Evolutionary conservation across 2,888 invertebrate genomes (phyloP).

Genomic region (Stenotaenia linearis): DNA sequence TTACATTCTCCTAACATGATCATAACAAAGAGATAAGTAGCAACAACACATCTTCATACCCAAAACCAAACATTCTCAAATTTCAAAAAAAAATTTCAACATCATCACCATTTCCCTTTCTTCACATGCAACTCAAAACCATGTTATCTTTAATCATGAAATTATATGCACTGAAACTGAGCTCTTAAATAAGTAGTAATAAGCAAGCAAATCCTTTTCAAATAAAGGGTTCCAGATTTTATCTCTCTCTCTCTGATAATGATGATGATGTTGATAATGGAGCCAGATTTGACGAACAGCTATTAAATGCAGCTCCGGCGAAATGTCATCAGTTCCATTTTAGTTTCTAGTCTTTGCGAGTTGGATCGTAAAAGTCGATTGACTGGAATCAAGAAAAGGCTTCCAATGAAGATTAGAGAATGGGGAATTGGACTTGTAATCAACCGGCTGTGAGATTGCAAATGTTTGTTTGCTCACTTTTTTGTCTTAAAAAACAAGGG

Average conservation of each 20-base stretch:
- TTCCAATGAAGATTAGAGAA: not conserved
- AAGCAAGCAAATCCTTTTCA: not conserved
- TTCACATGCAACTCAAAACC: too few relatives aligned
- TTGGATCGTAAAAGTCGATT: not conserved
- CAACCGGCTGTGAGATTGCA: not conserved
- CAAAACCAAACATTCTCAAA: too few relatives aligned
- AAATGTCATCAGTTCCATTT: constrained; percentile 9
- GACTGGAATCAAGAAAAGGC: not conserved
- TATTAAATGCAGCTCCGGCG: not conserved
- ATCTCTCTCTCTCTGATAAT: not conserved
- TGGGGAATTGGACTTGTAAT: not conserved
- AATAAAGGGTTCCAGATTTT: not conserved
- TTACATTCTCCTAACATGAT: too few relatives aligned
- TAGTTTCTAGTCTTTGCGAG: not conserved
- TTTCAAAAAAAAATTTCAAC: too few relatives aligned
- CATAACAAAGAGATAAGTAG: too few relatives aligned
- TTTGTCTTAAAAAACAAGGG: too few relatives aligned
- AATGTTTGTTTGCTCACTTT: not conserved
- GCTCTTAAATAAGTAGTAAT: too few relatives aligned
- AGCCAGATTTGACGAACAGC: not conserved
- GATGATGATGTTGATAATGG: not conserved
- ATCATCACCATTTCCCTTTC: too few relatives aligned
- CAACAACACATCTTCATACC: too few relatives aligned
- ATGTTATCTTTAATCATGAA: too few relatives aligned
- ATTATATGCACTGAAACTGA: too few relatives aligned